A percentile compares a stretch with the other conserved stretches of the same genome.
Evolutionary conservation across 2,113 vertebrate species (phyloP).

Genomic region (zebrafish (Danio rerio)): DNA sequence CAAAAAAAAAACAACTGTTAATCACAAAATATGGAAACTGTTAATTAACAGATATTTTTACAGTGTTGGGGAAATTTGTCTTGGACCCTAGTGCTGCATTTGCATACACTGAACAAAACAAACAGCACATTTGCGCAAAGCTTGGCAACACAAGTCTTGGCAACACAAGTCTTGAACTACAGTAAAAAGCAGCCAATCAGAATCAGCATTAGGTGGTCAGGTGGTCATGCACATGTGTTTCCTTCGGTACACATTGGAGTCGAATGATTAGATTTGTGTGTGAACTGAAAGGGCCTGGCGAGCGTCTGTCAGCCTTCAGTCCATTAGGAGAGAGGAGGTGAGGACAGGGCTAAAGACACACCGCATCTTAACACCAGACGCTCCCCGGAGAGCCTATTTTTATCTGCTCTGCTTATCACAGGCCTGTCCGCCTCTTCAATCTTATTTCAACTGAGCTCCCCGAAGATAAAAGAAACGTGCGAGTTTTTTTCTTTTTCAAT

Average conservation of each 20-base stretch:
- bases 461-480: constrained; percentile 7
- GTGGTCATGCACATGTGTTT: background rate
- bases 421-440: constrained; percentile 30
- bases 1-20: too few species aligned
- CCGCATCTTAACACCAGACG: constrained; percentile 40
- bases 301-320: constrained; percentile 63
- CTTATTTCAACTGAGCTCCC: constrained; percentile 38
- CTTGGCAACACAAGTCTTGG: too few species aligned
- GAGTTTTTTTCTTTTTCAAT: background rate
- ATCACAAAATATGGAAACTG: too few species aligned
- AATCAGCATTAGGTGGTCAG: background rate
- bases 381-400: constrained; percentile 36
- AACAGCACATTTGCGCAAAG: too few species aligned
- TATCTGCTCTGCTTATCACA: constrained; percentile 48
- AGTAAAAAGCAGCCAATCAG: background rate
- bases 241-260: background rate
- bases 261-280: constrained; percentile 50
- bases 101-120: too few species aligned
- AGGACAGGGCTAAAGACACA: constrained; percentile 25
- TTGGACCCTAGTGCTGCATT: too few species aligned
- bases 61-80: too few species aligned
- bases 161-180: too few species aligned
- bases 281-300: constrained; percentile 58
- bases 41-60: too few species aligned
- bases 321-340: constrained; percentile 60